Evolutionary conservation across 2,888 invertebrate genomes (phyloP).

Genomic region (Artemia sinica): DNA sequence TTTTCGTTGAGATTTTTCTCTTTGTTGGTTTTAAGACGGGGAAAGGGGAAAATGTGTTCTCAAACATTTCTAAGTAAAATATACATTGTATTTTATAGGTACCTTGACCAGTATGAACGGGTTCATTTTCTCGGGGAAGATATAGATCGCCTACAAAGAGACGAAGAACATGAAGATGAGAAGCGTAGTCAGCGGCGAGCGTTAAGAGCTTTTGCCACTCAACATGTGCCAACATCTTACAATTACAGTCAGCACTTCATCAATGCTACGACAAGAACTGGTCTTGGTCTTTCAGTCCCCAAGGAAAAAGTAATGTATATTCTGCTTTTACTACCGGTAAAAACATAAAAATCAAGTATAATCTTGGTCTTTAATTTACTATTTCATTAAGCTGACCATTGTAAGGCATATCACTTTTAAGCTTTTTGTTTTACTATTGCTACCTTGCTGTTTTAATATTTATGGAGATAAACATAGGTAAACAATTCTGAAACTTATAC

Average conservation of each 20-base stretch:
- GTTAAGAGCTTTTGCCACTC: constrained; percentile 32
- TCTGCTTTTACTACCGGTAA: background rate
- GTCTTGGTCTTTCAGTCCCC: background rate
- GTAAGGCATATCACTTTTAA: too few species aligned
- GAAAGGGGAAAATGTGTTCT: too few species aligned
- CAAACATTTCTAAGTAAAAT: too few species aligned
- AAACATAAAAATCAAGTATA: too few species aligned
- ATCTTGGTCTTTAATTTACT: too few species aligned
- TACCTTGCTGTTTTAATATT: too few species aligned
- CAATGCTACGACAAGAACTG: constrained; percentile 37
- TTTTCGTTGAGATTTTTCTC: too few species aligned
- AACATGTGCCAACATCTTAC: constrained; percentile 48
- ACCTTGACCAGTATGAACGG: constrained; percentile 71
- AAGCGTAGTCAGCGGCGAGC: constrained; percentile 46
- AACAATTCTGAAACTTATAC: too few species aligned
- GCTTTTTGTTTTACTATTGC: too few species aligned
- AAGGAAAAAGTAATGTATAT: background rate
- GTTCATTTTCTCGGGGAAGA: constrained; percentile 77
- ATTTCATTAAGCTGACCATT: too few species aligned
- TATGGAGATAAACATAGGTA: too few species aligned
- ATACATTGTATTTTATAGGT: constrained; percentile 28
- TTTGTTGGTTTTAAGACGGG: too few species aligned
- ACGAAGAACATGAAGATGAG: constrained; percentile 54
- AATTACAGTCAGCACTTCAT: constrained; percentile 60
- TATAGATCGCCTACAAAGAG: constrained; percentile 53